Evolutionary conservation across 2,888 invertebrate genomes (phyloP).

Genomic region (Xylophagus ater): DNA sequence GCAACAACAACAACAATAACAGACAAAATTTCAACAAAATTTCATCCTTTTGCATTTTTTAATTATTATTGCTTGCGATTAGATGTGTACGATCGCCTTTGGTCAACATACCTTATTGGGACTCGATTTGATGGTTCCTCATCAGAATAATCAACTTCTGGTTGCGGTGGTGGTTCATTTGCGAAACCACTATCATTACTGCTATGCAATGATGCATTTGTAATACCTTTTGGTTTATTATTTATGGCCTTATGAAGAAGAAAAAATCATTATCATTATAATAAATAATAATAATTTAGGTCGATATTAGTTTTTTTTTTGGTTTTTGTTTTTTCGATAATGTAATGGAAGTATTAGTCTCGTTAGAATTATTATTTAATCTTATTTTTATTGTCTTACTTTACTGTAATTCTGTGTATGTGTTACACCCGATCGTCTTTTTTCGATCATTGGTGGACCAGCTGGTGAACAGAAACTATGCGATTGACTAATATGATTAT

Average conservation of each 20-base stretch:
- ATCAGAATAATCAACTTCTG: slow-evolving; percentile 83
- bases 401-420: slow-evolving; percentile 14
- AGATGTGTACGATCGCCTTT: neutral
- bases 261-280: neutral
- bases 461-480: slow-evolving; percentile 44
- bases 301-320: too few species aligned
- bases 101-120: slow-evolving; percentile 41
- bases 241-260: slow-evolving; percentile 14
- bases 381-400: slow-evolving; percentile 26
- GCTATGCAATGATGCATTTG: slow-evolving; percentile 72
- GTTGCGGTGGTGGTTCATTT: slow-evolving; percentile 76
- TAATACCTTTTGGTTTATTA: slow-evolving; percentile 38
- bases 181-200: slow-evolving; percentile 89
- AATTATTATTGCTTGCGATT: neutral
- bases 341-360: too few species aligned
- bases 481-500: slow-evolving; percentile 45
- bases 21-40: neutral
- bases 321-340: too few species aligned
- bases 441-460: slow-evolving; percentile 28
- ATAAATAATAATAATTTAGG: neutral
- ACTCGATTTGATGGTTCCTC: slow-evolving; percentile 62
- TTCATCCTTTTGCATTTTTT: neutral
- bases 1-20: neutral
- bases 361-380: neutral
- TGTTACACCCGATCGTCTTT: slow-evolving; percentile 23